Conservation (phyloP, 2,888 invertebrate species). For the Limnephilus auricula region DNA sequence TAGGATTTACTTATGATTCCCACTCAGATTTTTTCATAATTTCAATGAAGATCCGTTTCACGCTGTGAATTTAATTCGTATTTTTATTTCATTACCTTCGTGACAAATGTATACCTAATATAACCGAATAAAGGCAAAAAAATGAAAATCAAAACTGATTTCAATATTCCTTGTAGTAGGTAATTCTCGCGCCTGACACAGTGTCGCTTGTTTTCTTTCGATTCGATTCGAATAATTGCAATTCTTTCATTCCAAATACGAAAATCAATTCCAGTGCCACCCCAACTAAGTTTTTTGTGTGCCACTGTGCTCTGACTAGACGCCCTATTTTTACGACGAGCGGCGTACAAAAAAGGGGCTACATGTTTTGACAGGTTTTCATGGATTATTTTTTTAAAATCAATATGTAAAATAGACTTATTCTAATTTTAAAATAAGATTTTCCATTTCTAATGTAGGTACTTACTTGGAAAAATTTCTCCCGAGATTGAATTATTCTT, state of each 20-base stretch:
- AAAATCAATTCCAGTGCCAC: conserved; percentile 53
- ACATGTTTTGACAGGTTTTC: not conserved
- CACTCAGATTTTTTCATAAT: not conserved
- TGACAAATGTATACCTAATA: conserved; percentile 35
- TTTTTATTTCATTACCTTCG: conserved; percentile 54
- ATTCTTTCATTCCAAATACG: conserved; percentile 64
- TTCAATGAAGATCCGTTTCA: not conserved
- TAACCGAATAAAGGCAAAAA: conserved; percentile 6
- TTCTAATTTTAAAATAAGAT: no score
- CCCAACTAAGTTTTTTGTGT: conserved; percentile 40
- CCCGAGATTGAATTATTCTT: no score
- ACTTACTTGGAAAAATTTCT: no score
- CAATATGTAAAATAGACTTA: no score
- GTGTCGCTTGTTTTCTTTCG: conserved; percentile 65
- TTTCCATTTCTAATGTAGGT: no score
- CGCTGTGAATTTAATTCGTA: conserved; percentile 27
- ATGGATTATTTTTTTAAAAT: no score
- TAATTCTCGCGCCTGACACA: conserved; percentile 29
- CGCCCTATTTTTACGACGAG: conserved; percentile 25
- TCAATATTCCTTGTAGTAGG: conserved; percentile 51
- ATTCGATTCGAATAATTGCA: conserved; percentile 66
- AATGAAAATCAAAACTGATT: conserved; percentile 42
- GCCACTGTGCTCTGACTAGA: conserved; percentile 2
- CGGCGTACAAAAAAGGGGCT: conserved; percentile 3
- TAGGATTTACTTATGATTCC: not conserved